Conservation (phyloP, 2,113 vertebrate genomes). For the Sinocyclocheilus maitianheensis region DNA sequence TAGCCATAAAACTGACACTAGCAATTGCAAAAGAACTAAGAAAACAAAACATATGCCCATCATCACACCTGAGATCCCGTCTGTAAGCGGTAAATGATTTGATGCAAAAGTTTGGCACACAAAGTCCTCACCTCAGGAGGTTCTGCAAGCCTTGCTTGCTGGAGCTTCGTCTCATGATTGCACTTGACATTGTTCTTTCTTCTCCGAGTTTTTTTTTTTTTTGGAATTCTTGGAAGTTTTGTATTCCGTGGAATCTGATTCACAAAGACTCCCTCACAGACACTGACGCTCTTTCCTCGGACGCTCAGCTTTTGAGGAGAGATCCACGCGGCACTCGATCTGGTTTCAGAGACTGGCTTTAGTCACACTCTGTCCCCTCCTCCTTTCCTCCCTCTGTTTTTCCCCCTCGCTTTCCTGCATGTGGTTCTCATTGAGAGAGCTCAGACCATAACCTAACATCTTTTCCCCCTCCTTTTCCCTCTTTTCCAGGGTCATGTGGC, state of each 20-base stretch:
- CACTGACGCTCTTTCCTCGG: constrained; percentile 8
- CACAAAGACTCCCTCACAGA: not conserved
- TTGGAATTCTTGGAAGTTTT: constrained; percentile 33
- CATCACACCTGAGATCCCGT: constrained; percentile 1
- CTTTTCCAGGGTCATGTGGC: constrained; percentile 71
- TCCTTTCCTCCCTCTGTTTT: constrained; percentile 42
- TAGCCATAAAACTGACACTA: not conserved
- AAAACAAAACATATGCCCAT: not conserved
- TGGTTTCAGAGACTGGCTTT: constrained; percentile 60
- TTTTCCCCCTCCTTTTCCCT: constrained; percentile 60
- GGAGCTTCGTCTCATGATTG: constrained; percentile 80
- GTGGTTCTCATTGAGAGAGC: constrained; percentile 79
- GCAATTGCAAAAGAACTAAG: not conserved
- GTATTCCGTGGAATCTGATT: constrained; percentile 45
- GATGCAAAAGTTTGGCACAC: not conserved
- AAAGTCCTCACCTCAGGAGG: constrained; percentile 81
- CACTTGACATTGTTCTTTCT: constrained; percentile 68
- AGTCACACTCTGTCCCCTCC: constrained; percentile 60
- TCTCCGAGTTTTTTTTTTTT: not conserved
- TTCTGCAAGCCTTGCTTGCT: constrained; percentile 84
- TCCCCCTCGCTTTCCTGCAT: constrained; percentile 68
- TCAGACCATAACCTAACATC: constrained; percentile 66
- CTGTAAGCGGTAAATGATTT: not conserved
- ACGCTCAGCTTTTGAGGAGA: constrained; percentile 77
- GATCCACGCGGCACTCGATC: constrained; percentile 60